Percentiles rank a stretch among this genome's conserved stretches.
Evolutionary conservation across 2,113 vertebrate genomes (phyloP).

Genomic region (Limanda limanda): DNA sequence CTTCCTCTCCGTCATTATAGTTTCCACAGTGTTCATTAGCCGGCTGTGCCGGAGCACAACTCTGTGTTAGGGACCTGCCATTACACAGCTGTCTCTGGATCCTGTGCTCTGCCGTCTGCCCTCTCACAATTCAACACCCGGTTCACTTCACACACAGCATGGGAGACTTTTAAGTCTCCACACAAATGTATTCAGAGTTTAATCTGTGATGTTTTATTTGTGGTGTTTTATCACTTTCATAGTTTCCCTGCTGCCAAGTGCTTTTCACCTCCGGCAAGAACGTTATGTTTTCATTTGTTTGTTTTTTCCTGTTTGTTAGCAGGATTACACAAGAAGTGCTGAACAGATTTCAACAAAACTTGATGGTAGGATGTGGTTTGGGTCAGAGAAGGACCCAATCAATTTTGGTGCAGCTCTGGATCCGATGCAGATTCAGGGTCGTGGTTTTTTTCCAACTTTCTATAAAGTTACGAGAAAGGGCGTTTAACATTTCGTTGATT

Average conservation of each 20-base stretch:
- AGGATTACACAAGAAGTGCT: no score
- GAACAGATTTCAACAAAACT: no score
- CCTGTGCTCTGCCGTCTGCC: conserved; percentile 30
- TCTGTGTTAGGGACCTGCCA: conserved; percentile 25
- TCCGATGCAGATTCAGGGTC: no score
- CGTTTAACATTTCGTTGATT: no score
- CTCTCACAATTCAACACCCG: background rate
- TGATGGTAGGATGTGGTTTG: no score
- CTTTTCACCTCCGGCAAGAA: no score
- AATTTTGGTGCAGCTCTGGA: no score
- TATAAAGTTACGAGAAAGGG: no score
- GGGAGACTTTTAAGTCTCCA: background rate
- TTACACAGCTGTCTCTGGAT: conserved; percentile 48
- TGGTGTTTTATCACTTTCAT: background rate
- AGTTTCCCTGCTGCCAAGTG: background rate
- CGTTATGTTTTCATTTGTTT: no score
- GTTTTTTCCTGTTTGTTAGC: no score
- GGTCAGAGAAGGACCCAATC: no score
- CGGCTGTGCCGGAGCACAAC: conserved; percentile 17
- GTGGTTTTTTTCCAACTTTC: no score
- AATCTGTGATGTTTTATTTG: background rate
- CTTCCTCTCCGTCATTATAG: conserved; percentile 8
- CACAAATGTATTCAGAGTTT: background rate
- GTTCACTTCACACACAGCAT: conserved; percentile 1
- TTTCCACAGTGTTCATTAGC: conserved; percentile 22